A percentile compares a stretch with the other conserved stretches of the same genome.
Conservation (phyloP, 2,113 vertebrate species). For the Laticauda laticaudata region DNA sequence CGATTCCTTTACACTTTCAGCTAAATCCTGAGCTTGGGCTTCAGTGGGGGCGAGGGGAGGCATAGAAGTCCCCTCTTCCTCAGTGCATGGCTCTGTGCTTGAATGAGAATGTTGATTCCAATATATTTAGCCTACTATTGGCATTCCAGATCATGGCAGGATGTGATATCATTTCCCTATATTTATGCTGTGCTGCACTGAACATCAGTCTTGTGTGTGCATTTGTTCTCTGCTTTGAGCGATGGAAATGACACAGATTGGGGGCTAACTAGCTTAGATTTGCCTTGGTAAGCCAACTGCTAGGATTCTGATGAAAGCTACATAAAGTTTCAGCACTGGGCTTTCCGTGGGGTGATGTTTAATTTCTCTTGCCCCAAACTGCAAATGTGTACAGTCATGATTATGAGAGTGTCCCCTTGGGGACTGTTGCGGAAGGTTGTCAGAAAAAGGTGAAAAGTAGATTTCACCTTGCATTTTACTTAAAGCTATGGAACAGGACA, state of each 20-base stretch:
- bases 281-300: background rate
- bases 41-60: background rate
- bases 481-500: background rate
- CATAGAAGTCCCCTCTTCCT: background rate
- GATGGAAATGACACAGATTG: constrained; percentile 53
- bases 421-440: background rate
- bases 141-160: constrained; percentile 54
- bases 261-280: background rate
- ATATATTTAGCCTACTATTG: constrained; percentile 56
- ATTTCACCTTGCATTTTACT: background rate
- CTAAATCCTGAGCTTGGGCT: constrained; percentile 61
- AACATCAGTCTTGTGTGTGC: constrained; percentile 42
- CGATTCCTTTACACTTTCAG: constrained; percentile 2
- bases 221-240: constrained; percentile 54
- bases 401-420: background rate
- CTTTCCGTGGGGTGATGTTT: background rate
- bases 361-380: background rate
- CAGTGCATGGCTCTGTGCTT: constrained; percentile 54
- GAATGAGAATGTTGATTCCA: constrained; percentile 28
- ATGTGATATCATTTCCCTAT: constrained; percentile 64
- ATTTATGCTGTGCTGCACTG: constrained; percentile 46
- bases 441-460: background rate
- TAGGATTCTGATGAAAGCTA: background rate
- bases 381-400: background rate
- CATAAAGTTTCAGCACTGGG: background rate